Conservation (phyloP, 92 coral and sea anemone species). For the Epizoanthus illoricatus region DNA sequence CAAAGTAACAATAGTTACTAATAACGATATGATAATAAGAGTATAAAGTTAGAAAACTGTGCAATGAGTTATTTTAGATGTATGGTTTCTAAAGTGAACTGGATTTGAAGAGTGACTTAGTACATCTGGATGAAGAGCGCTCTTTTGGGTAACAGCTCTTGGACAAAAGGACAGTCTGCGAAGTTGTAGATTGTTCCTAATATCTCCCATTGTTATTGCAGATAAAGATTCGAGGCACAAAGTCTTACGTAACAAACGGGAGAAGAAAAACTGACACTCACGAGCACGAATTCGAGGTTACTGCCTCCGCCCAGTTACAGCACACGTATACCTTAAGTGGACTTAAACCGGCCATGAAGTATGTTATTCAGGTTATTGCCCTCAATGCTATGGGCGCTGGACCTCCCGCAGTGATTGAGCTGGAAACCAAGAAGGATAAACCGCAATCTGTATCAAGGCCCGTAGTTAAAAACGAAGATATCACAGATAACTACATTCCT, state of each 20-base stretch:
- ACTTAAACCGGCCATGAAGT: slow-evolving; percentile 74
- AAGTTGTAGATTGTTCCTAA: background rate
- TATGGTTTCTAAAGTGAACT: too few species aligned
- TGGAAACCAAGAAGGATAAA: slow-evolving; percentile 67
- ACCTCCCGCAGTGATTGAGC: slow-evolving; percentile 32
- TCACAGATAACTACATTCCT: slow-evolving; percentile 74
- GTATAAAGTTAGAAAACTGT: too few species aligned
- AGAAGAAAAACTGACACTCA: slow-evolving; percentile 46
- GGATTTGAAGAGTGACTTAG: too few species aligned
- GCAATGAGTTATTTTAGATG: too few species aligned
- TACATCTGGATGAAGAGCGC: too few species aligned
- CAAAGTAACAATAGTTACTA: too few species aligned
- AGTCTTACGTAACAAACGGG: slow-evolving; percentile 61
- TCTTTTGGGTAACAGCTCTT: background rate
- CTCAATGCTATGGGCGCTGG: slow-evolving; percentile 74
- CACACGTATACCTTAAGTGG: slow-evolving; percentile 55
- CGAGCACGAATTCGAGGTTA: slow-evolving; percentile 44
- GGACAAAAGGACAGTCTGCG: too few species aligned
- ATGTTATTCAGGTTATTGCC: slow-evolving; percentile 60
- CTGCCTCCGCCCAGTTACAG: slow-evolving; percentile 35
- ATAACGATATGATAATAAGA: too few species aligned
- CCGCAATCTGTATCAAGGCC: slow-evolving; percentile 75
- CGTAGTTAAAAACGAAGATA: slow-evolving; percentile 44
- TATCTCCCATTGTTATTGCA: background rate
- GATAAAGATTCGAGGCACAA: slow-evolving; percentile 64